Percentiles rank a stretch among this genome's conserved stretches.
Evolutionary conservation across 2,113 vertebrate species (phyloP).

Genomic region (Egretta garzetta): DNA sequence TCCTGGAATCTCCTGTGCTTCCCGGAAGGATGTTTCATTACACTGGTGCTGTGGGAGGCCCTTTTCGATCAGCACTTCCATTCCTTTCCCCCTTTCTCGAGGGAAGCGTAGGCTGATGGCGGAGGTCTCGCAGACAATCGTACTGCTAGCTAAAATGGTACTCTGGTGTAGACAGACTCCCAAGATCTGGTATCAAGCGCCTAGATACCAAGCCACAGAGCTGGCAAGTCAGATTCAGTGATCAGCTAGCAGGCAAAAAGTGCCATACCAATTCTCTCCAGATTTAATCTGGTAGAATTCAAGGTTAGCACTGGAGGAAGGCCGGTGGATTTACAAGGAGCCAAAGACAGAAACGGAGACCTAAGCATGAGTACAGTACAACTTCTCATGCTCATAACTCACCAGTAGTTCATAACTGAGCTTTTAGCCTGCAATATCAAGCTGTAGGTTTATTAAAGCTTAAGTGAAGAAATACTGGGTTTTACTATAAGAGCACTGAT

Average conservation of each 20-base stretch:
- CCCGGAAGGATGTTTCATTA: background rate
- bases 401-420: too few species aligned
- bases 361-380: background rate
- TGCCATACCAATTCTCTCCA: background rate
- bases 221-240: background rate
- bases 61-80: background rate
- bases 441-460: background rate
- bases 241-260: background rate
- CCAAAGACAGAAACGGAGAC: background rate
- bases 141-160: background rate
- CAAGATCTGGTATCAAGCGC: background rate
- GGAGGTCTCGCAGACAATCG: accelerated
- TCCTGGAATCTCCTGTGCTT: background rate
- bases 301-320: background rate
- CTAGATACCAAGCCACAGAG: background rate
- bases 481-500: background rate
- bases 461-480: background rate
- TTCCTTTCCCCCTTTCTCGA: background rate
- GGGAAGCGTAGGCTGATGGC: background rate
- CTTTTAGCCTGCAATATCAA: background rate
- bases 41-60: background rate
- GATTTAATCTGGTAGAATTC: background rate
- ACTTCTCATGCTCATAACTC: accelerated
- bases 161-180: background rate
- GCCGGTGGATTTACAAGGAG: background rate